A percentile compares a stretch with the other conserved stretches of the same genome.
Evolutionary conservation across 1,140 invertebrate species (phyloP).

Genomic region (Arctopsyche grandis): DNA sequence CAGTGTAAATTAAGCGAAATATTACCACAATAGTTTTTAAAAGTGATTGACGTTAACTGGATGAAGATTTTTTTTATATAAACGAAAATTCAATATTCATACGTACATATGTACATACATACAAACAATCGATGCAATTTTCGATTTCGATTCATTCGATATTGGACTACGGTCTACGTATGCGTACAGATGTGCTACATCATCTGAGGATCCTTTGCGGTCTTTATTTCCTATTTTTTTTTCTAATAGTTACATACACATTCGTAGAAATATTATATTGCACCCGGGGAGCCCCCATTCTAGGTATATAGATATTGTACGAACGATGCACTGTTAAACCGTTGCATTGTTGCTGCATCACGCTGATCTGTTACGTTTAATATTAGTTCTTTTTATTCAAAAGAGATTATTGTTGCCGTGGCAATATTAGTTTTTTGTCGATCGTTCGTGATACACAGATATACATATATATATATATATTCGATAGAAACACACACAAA

Average conservation of each 20-base stretch:
- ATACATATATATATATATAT: neutral
- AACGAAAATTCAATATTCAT: too few relatives aligned
- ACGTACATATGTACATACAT: too few relatives aligned
- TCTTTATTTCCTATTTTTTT: neutral
- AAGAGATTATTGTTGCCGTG: conserved; percentile 55
- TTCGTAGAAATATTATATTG: conserved; percentile 30
- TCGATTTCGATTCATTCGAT: too few relatives aligned
- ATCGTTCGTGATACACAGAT: conserved; percentile 38
- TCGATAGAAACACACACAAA: neutral
- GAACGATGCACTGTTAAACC: conserved; percentile 29
- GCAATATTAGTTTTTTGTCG: conserved; percentile 55
- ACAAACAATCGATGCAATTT: too few relatives aligned
- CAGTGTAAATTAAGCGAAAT: too few relatives aligned
- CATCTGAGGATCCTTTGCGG: conserved; percentile 4
- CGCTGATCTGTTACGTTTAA: conserved; percentile 55
- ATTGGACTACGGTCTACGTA: neutral
- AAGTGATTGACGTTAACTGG: too few relatives aligned
- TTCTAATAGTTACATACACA: neutral
- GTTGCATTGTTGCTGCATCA: conserved; percentile 54
- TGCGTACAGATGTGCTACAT: neutral
- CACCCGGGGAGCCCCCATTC: neutral
- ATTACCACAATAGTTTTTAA: too few relatives aligned
- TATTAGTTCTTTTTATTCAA: conserved; percentile 56
- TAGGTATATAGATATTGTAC: neutral
- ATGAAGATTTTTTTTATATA: too few relatives aligned